Evolutionary conservation across 2,888 invertebrate genomes (phyloP), one percentile per base, ranked within the genome.

Genomic region (Leptopilina myrica): DNA sequence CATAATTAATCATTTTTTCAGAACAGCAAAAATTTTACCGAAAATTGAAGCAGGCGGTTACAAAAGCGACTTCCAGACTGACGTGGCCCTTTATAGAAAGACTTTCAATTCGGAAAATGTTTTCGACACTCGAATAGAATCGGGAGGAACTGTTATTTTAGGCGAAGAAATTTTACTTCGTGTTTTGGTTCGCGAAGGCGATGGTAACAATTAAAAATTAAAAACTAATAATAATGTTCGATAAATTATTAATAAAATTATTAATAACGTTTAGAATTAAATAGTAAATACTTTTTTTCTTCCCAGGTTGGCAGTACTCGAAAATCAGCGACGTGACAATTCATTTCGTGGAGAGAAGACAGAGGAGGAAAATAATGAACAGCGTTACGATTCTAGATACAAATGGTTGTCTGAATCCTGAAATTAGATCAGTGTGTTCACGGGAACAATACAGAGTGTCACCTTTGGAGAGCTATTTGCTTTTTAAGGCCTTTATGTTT

Each of bases 131-230:
- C 91, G 90, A 26, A 90, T 94, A 77, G 92, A 93, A 80, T 88
- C 92, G 0, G 93, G 93, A 76, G 93, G 93, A 5, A 91, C 93
- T 5, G 94, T 94, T 0, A 92, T 93, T 79, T 88, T 94, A 65
- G 94, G 94, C 5, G 94, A 94, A 86, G 94, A 94, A 80, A 88
- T 94, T 53, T 84, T 94, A 65, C 85, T 94, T 46, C 90, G 93
- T 49, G 93, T 93, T 8, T 91, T 93, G 82, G 93, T 94, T 12
- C 89, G 92, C 77, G 91, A 93, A 15, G 94, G 93, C 66, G 94
- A 94, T 89, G 94, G 94, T 94, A 59, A 11, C 62, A 14, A 7
- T 14, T 12, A 20, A 20, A 20, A 49, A 7, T 43, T 8, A 5
- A 33, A 43, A 40, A 40, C 0, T 20, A 11, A n/a, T 56, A 14